phyloP scores from a whole-genome alignment of 2,888 invertebrate genomes.

The Sminthurinus aureus region DNA sequence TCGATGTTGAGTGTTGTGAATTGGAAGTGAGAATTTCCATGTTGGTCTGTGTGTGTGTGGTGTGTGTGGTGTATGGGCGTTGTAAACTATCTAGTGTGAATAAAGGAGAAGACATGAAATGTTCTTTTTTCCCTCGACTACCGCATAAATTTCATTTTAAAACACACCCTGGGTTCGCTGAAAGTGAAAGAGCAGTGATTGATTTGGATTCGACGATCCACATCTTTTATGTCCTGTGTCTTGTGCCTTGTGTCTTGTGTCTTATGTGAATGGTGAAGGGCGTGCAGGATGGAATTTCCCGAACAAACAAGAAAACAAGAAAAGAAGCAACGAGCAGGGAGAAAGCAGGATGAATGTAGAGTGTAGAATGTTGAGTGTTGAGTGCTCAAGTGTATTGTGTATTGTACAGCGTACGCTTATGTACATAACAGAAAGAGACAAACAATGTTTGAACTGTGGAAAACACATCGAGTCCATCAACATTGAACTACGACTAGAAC shows the following conservation, averaged over 20 bases:
- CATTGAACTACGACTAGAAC: too few relatives aligned
- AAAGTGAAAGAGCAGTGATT: constrained; percentile 15
- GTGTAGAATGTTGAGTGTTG: too few relatives aligned
- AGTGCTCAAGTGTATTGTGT: neutral
- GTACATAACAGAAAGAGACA: neutral
- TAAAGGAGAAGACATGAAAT: neutral
- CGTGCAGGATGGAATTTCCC: too few relatives aligned
- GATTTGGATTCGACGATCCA: neutral
- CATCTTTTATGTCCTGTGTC: neutral
- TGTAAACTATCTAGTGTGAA: neutral
- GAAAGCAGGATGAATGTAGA: too few relatives aligned
- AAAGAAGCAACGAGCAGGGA: too few relatives aligned
- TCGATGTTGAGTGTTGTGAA: too few relatives aligned
- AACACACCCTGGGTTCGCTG: neutral
- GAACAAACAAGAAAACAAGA: too few relatives aligned
- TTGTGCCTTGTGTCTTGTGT: neutral
- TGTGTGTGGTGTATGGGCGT: too few relatives aligned
- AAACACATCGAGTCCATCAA: neutral
- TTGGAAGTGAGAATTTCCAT: too few relatives aligned
- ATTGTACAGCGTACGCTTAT: neutral
- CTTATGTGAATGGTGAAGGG: too few relatives aligned
- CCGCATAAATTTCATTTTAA: constrained; percentile 15
- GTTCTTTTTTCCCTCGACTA: neutral
- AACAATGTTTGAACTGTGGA: constrained; percentile 8
- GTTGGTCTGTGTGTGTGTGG: too few relatives aligned